Conservation (phyloP, 2,113 vertebrate genomes). For the Sisor rabdophorus region DNA sequence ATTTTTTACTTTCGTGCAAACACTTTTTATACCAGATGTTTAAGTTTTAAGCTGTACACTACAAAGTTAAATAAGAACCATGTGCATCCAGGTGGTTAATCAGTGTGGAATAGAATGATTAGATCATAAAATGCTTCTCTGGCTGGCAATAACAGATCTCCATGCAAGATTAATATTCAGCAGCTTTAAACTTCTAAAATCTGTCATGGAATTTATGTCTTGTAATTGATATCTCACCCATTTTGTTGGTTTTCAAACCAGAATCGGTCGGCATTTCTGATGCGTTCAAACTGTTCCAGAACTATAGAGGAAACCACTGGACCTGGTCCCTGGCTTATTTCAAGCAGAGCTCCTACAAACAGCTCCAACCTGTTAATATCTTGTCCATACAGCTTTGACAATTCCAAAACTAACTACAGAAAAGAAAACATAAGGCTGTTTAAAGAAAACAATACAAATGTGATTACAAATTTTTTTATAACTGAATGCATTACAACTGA, state of each 20-base stretch:
- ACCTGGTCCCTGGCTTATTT: constrained; percentile 64
- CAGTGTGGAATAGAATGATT: not conserved
- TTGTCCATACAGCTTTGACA: constrained; percentile 64
- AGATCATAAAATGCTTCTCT: not conserved
- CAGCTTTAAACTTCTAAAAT: not conserved
- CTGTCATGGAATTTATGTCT: not conserved
- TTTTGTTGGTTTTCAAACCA: constrained; percentile 95
- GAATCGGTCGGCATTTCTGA: constrained; percentile 89
- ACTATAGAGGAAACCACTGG: constrained; percentile 78
- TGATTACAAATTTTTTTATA: not conserved
- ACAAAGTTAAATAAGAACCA: not conserved
- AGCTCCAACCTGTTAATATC: constrained; percentile 78
- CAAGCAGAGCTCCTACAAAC: constrained; percentile 81
- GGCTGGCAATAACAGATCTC: not conserved
- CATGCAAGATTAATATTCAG: not conserved
- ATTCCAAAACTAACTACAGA: constrained; percentile 62
- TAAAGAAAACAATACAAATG: constrained; percentile 35
- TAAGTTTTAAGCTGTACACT: not conserved
- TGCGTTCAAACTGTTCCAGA: constrained; percentile 83
- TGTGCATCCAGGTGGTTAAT: not conserved
- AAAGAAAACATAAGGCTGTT: constrained; percentile 39
- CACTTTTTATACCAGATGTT: not conserved
- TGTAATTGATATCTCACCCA: constrained; percentile 66
- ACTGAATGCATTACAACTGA: not conserved
- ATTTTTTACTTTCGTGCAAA: not conserved